A percentile compares a stretch with the other conserved stretches of the same genome.
phyloP scores from a whole-genome alignment of 2,888 invertebrate genomes.

The Chironomus tentans region DNA sequence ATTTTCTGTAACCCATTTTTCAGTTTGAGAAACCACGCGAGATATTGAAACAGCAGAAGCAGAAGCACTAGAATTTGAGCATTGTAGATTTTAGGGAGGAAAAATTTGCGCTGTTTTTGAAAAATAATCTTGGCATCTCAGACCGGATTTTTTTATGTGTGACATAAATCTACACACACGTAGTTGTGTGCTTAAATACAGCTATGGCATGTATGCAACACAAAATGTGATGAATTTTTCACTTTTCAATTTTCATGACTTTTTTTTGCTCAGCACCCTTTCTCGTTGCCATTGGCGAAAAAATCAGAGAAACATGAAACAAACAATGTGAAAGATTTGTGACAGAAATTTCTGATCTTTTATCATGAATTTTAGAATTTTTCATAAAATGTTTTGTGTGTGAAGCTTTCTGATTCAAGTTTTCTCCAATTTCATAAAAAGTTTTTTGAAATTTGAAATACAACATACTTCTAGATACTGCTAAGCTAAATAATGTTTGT shows the following conservation, averaged over 20 bases:
- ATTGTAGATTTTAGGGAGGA: too few relatives aligned
- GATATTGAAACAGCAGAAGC: too few relatives aligned
- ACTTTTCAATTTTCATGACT: not conserved
- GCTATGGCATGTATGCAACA: not conserved
- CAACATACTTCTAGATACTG: too few relatives aligned
- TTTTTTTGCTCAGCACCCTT: not conserved
- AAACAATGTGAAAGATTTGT: constrained; percentile 27
- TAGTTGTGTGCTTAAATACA: not conserved
- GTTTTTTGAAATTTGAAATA: too few relatives aligned
- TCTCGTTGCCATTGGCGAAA: not conserved
- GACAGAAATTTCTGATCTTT: constrained; percentile 8
- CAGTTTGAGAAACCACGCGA: not conserved
- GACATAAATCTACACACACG: not conserved
- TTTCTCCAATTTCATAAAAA: too few relatives aligned
- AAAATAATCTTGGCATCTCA: not conserved
- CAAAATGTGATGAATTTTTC: constrained; percentile 21
- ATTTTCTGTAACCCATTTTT: constrained; percentile 21
- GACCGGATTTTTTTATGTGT: not conserved
- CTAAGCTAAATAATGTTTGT: too few relatives aligned
- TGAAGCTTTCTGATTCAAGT: too few relatives aligned
- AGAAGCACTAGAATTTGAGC: too few relatives aligned
- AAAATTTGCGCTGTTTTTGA: too few relatives aligned
- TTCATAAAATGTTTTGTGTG: too few relatives aligned
- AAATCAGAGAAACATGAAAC: constrained; percentile 1
- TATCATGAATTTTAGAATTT: too few relatives aligned